Evolutionary conservation across 1,140 invertebrate genomes (phyloP), one percentile per base, ranked within the genome.

Genomic region (Aphaenogaster ashmeadi): DNA sequence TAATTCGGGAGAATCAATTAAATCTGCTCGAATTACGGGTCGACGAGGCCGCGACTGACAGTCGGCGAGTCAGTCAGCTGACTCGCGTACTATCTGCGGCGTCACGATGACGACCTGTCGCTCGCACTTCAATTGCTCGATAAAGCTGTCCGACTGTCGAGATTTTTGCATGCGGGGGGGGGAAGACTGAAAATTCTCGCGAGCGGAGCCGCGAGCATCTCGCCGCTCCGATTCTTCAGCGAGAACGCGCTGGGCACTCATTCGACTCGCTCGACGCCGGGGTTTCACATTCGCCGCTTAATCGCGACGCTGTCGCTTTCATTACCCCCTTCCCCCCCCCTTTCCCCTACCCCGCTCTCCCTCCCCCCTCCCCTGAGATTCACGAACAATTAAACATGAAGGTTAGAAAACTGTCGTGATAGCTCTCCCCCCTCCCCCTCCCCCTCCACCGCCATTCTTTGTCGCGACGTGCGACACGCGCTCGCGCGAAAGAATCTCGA

Each of bases 321-420:
- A 83, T 74, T 62, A 74, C 21, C 21, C 13, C 38, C 6, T 60
- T 36, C 41, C 66, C n/a, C n/a, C 41, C 4, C 13, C n/a, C 9
- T 36, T 11, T 13, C 6, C 3, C 18, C 58, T n/a, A n/a, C n/a
- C n/a, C n/a, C n/a, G n/a, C n/a, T n/a, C n/a, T n/a, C n/a, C n/a
- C n/a, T 11, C 27, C 6, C 3, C 18, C 58, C 6, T 79, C 50
- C 38, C 13, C 3, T 7, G 3, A n/a, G 8, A 60, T 41, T 74
- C 41, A 75, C 54, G 80, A 72, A 44, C 69, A 41, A 84, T 84
- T 84, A 84, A 84, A 84, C 36, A 84, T 84, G 80, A 27, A 84
- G 80, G 80, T 84, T 84, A 84, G 56, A 74, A 58, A 36, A 84
- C 13, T 74, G 27, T 72, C 36, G 38, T n/a, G 67, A 56, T 5